A percentile compares a stretch with the other conserved stretches of the same genome.
Conservation (phyloP, 2,113 vertebrate species). For the Phainopepla nitens region DNA sequence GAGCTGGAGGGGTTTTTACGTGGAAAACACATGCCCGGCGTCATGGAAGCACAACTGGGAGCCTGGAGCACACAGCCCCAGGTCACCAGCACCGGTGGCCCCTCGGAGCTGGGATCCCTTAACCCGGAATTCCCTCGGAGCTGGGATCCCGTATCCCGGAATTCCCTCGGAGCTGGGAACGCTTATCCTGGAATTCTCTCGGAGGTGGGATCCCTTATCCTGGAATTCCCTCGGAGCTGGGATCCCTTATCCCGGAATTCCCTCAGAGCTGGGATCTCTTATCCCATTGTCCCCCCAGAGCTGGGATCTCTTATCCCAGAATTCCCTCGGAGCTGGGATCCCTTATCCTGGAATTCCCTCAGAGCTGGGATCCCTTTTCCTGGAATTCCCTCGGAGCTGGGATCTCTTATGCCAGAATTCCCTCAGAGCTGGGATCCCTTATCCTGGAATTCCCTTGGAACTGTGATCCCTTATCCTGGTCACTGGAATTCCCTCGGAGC, state of each 20-base stretch:
- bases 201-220: too few relatives aligned
- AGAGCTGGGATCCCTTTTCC: too few relatives aligned
- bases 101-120: not conserved
- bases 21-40: not conserved
- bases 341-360: not conserved
- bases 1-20: not conserved
- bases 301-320: not conserved
- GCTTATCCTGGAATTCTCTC: too few relatives aligned
- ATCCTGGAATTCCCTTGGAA: too few relatives aligned
- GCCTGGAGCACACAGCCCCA: not conserved
- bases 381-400: not conserved
- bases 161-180: too few relatives aligned
- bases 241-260: not conserved
- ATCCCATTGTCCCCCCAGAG: rapidly evolving
- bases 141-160: not conserved
- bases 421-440: too few relatives aligned
- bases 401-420: not conserved
- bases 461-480: too few relatives aligned
- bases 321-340: not conserved
- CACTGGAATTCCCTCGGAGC: not conserved
- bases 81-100: not conserved
- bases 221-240: not conserved
- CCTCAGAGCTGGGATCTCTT: not conserved
- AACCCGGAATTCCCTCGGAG: not conserved
- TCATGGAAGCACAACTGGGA: constrained; percentile 67